Percentiles rank a stretch among this genome's conserved stretches.
phyloP scores from a whole-genome alignment of 2,113 vertebrate species.

The Pogonocichla stellata region DNA sequence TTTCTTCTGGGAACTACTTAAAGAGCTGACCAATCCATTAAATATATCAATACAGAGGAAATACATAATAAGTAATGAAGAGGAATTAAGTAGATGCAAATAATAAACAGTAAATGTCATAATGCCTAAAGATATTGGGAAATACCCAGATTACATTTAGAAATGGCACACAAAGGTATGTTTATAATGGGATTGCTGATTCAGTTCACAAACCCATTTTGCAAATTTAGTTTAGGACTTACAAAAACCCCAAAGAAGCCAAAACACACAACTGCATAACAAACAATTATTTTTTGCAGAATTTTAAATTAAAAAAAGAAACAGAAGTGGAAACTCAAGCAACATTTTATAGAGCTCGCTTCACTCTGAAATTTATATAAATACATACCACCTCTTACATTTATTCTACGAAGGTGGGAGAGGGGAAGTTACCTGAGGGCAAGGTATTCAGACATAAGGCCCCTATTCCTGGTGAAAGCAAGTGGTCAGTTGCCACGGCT shows the following conservation, averaged over 20 bases:
- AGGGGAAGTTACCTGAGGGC: constrained; percentile 73
- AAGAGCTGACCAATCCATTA: neutral
- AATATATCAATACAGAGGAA: neutral
- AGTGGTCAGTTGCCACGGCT: constrained; percentile 73
- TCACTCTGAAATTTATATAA: neutral
- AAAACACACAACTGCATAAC: neutral
- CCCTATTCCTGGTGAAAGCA: constrained; percentile 75
- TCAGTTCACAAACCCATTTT: neutral
- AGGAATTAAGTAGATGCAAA: neutral
- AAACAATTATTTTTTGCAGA: neutral
- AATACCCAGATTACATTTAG: neutral
- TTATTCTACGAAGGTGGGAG: constrained; percentile 42
- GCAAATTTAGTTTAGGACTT: neutral
- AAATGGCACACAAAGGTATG: neutral
- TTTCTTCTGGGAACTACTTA: neutral
- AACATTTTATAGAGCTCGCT: neutral
- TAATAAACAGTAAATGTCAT: neutral
- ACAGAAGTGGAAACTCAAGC: neutral
- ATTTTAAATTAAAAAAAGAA: neutral
- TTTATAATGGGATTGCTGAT: neutral
- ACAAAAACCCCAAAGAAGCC: neutral
- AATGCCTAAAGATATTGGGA: neutral
- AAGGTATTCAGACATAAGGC: constrained; percentile 74
- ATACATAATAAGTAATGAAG: neutral
- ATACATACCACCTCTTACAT: constrained; percentile 32